These are phyloP conservation scores for Periophthalmus magnuspinnatus DNA, from an alignment of 2,797 vertebrate genomes.

Conservation along the genomic window DNA sequence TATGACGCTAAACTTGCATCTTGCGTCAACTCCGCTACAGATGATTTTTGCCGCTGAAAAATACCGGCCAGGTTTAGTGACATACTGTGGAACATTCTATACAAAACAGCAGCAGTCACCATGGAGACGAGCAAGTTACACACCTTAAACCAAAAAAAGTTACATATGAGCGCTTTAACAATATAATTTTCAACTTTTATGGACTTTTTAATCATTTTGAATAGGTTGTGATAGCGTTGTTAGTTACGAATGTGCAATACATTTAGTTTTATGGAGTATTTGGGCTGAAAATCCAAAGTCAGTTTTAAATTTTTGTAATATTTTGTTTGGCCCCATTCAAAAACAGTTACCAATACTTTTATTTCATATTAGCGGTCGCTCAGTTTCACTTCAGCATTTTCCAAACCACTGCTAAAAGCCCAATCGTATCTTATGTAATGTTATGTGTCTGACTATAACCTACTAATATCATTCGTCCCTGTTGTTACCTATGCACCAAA, in stretches of 20 bases:
- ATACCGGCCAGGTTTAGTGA: not conserved
- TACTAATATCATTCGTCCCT: conserved; percentile 30
- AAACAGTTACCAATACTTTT: not conserved
- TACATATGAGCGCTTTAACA: too few species aligned
- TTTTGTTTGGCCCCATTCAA: not conserved
- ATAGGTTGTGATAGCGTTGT: not conserved
- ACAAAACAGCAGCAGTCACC: not conserved
- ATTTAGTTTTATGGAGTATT: not conserved
- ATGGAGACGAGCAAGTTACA: too few species aligned
- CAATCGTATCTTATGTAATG: not conserved
- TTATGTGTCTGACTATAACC: conserved; percentile 21
- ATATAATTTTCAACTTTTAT: not conserved
- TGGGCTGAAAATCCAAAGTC: not conserved
- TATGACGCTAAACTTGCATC: not conserved
- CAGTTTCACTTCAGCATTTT: not conserved
- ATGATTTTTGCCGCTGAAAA: not conserved
- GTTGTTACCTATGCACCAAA: conserved; percentile 69
- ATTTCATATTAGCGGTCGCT: not conserved
- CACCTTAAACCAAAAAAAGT: too few species aligned
- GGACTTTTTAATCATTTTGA: not conserved
- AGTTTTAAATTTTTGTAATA: not conserved
- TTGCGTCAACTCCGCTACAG: not conserved
- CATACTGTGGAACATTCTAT: not conserved
- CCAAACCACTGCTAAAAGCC: conserved; percentile 15
- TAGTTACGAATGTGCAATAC: not conserved